Conservation (phyloP, 2,797 vertebrate species). For the Aselliscus stoliczkanus region DNA sequence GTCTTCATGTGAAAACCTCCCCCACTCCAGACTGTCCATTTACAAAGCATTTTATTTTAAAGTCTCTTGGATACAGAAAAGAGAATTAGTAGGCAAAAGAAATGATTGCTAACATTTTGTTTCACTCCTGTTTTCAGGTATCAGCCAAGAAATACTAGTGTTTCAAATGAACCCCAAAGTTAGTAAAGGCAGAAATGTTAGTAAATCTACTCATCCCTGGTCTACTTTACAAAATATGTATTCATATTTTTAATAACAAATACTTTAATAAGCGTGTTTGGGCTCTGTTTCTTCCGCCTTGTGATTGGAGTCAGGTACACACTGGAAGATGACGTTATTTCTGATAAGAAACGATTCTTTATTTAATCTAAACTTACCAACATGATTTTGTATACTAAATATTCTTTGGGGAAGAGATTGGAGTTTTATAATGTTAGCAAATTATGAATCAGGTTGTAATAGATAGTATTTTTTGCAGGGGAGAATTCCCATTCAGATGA, state of each 20-base stretch:
- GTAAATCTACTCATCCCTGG: background rate
- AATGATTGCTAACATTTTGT: constrained; percentile 31
- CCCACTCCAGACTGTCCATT: constrained; percentile 19
- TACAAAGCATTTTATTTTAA: constrained; percentile 51
- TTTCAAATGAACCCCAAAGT: constrained; percentile 35
- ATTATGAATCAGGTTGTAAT: constrained; percentile 45
- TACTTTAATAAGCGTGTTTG: constrained; percentile 30
- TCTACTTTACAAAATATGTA: background rate
- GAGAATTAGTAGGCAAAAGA: constrained; percentile 5
- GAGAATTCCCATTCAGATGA: background rate
- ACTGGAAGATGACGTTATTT: background rate
- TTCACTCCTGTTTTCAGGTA: constrained; percentile 27
- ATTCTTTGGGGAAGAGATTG: background rate
- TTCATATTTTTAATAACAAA: constrained; percentile 34
- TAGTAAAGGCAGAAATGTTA: constrained; percentile 9
- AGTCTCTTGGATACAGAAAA: background rate
- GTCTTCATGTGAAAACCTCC: background rate
- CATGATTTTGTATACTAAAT: background rate
- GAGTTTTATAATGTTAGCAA: background rate
- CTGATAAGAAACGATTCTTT: background rate
- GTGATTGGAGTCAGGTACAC: background rate
- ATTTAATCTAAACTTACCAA: background rate
- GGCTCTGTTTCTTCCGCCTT: constrained; percentile 6
- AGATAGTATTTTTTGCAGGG: constrained; percentile 1
- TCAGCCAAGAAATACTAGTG: constrained; percentile 12